Base-by-base conservation (phyloP, 2,888 invertebrate genomes). In the Caenorhabditis sp. region DNA sequence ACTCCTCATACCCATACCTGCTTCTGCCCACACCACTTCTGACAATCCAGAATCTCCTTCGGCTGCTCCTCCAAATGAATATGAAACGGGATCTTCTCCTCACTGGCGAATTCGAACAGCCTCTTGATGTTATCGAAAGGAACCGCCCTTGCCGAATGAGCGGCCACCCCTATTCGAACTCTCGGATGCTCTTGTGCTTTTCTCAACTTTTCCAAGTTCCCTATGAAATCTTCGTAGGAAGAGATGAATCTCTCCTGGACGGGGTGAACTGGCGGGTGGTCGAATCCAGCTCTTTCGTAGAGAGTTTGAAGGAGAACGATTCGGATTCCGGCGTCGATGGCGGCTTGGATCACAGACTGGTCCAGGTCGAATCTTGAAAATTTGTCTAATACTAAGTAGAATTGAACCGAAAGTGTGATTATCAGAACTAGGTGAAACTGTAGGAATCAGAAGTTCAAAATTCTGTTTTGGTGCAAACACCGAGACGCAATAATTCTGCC, bases 51-150 rank as follows among this genome's bases (percentile, higher is more conserved):
- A 41, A 90, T 86, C 73, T 91, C 91, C 64, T 89, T 88, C 1
- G 91, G 91, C 69, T 91, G 91, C 72, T 92, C 92, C 74, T 92
- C 92, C 47, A 92, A 80, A 79, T 92, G 92, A 51, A 92, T 89
- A 77, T 92, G 92, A 72, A 92, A 91, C 19, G 92, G 89, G 7
- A 90, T 41, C 1, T 81, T 59, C 7, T 86, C 56, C 22, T 64
- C 47, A 2, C 58, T 63, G 0, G 90, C 86, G 64, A 76, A 90
- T 1, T 87, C 69, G 63, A 86, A 85, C 19, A 92, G 69, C 70
- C 73, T 59, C 24, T 70, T 59, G 28, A 90, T 85, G 35, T 84
- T 85, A 5, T 87, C 80, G 14, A 87, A 72, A 8, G 84, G 70
- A 24, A 92, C 92, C 0, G 91, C 92, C 54, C 92, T 85, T 0